Conservation (phyloP, 2,113 vertebrate species). For the Thamnophis sirtalis region DNA sequence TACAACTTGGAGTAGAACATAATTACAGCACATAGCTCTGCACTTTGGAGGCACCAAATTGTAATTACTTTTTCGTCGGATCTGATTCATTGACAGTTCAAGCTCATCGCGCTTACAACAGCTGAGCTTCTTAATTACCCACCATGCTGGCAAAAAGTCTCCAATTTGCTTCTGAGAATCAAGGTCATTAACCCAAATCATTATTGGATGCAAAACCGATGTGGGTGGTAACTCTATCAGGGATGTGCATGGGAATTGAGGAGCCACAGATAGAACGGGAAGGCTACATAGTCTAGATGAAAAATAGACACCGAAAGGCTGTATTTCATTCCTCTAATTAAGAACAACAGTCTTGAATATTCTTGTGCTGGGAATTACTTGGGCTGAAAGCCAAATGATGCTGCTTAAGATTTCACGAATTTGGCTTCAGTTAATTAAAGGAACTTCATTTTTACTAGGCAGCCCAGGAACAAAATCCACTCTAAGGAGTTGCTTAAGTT, state of each 20-base stretch:
- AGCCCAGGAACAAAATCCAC: neutral
- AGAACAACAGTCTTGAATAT: neutral
- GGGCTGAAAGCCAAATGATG: neutral
- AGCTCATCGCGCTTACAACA: constrained; percentile 46
- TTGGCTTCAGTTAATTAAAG: neutral
- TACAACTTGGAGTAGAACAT: constrained; percentile 27
- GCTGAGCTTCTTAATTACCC: constrained; percentile 65
- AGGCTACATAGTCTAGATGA: constrained; percentile 5
- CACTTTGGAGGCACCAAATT: constrained; percentile 28
- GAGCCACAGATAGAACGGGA: constrained; percentile 3
- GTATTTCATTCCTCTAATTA: constrained; percentile 1
- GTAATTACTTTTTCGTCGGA: constrained; percentile 52
- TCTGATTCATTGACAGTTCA: constrained; percentile 51
- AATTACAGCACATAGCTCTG: constrained; percentile 28
- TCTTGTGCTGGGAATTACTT: neutral
- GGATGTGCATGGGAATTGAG: neutral
- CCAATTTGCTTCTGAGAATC: constrained; percentile 49
- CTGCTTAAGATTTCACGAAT: accelerated
- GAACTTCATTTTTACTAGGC: neutral
- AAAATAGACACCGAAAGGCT: neutral
- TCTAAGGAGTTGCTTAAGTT: neutral
- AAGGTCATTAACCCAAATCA: constrained; percentile 60
- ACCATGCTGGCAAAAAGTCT: constrained; percentile 46
- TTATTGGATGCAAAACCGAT: constrained; percentile 45
- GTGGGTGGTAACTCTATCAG: constrained; percentile 17